Conservation (phyloP, 53 echinoderm and acorn worm genomes). For the Astropecten irregularis region DNA sequence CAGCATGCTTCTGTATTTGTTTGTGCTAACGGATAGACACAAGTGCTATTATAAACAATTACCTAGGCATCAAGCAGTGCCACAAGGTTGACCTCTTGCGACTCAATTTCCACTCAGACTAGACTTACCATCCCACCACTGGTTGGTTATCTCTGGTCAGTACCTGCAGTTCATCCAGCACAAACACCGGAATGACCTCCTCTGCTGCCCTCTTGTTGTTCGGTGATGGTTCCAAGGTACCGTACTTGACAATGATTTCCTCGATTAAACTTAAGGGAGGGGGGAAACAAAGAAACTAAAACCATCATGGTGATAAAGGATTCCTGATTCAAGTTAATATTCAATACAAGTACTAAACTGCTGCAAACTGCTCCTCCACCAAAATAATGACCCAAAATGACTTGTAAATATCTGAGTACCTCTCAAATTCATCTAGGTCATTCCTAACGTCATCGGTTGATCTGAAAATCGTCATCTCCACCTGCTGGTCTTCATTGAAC, state of each 20-base stretch:
- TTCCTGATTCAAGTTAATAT: too few relatives aligned
- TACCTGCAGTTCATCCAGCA: conserved; percentile 22
- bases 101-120: too few relatives aligned
- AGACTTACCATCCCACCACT: neutral
- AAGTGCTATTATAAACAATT: too few relatives aligned
- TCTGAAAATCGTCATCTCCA: neutral
- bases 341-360: too few relatives aligned
- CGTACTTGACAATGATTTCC: conserved; percentile 5
- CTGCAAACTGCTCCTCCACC: too few relatives aligned
- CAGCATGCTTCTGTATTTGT: too few relatives aligned
- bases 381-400: too few relatives aligned
- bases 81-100: too few relatives aligned
- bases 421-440: neutral
- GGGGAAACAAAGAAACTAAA: too few relatives aligned
- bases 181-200: neutral
- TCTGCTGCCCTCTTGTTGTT: neutral
- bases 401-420: neutral
- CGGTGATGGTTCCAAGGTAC: neutral
- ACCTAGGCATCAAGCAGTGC: too few relatives aligned
- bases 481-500: conserved; percentile 38
- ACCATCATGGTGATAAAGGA: too few relatives aligned
- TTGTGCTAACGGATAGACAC: too few relatives aligned
- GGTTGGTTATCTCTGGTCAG: neutral
- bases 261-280: neutral
- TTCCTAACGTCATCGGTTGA: neutral